Percentiles rank a stretch among this genome's conserved stretches.
phyloP scores from a whole-genome alignment of 1,140 invertebrate species.

The Brachionus sp. region DNA sequence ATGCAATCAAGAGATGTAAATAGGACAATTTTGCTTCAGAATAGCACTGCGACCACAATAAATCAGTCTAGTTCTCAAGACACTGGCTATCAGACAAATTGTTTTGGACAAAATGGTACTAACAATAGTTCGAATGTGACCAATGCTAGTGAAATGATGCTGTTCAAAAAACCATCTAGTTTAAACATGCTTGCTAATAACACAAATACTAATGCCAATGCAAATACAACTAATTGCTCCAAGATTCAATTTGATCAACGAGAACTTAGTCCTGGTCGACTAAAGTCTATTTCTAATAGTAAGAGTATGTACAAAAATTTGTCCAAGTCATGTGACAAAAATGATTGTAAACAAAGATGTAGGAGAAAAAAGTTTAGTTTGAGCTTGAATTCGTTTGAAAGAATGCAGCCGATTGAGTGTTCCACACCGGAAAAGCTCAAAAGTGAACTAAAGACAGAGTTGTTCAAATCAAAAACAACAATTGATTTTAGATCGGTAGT shows the following conservation, averaged over 20 bases:
- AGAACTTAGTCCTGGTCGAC: background rate
- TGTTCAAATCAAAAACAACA: background rate
- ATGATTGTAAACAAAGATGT: background rate
- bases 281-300: background rate
- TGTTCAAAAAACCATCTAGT: background rate
- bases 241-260: background rate
- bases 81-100: slow-evolving; percentile 36
- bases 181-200: background rate
- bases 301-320: background rate
- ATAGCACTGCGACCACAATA: background rate
- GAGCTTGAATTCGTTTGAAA: slow-evolving; percentile 14
- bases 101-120: background rate
- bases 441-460: background rate
- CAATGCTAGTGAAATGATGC: background rate
- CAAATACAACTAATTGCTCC: background rate
- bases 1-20: background rate
- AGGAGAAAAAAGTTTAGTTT: background rate
- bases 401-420: background rate
- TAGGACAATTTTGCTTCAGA: background rate
- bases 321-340: slow-evolving; percentile 11
- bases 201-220: background rate
- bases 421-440: background rate
- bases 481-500: background rate
- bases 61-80: slow-evolving; percentile 27
- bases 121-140: slow-evolving; percentile 10